A percentile compares a stretch with the other conserved stretches of the same genome.
Evolutionary conservation across 2,797 vertebrate genomes (phyloP).

Genomic region (Diplodus sargus): DNA sequence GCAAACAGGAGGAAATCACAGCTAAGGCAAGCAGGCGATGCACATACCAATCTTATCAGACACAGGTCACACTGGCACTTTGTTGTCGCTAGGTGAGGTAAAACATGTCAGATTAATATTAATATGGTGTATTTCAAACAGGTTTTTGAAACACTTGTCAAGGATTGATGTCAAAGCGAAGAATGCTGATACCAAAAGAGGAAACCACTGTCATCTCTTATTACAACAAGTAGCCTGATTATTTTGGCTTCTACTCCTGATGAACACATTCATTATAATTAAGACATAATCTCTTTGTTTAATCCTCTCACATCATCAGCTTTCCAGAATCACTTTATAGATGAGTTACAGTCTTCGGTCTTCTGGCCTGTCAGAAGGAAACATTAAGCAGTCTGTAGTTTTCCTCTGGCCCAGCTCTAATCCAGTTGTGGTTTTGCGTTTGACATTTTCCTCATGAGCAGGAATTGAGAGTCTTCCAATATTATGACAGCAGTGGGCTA

Average conservation of each 20-base stretch:
- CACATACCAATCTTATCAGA: not conserved
- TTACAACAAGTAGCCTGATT: not conserved
- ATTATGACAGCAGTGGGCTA: constrained; percentile 40
- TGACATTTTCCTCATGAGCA: constrained; percentile 5
- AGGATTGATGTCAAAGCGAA: not conserved
- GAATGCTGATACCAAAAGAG: constrained; percentile 1
- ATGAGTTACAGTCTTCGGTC: not conserved
- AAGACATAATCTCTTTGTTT: not conserved
- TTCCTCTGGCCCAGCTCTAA: constrained; percentile 38
- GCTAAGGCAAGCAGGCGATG: not conserved
- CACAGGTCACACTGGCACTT: not conserved
- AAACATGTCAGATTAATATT: not conserved
- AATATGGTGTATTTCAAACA: not conserved
- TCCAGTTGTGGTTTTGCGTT: constrained; percentile 15
- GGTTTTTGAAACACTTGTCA: not conserved
- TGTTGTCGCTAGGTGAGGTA: not conserved
- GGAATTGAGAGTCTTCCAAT: constrained; percentile 16
- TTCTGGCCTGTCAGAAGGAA: constrained; percentile 22
- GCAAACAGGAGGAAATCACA: not conserved
- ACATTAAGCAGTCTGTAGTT: constrained; percentile 30
- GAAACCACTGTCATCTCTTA: not conserved
- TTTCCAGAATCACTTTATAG: not conserved
- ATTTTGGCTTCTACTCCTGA: not conserved
- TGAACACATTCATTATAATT: not conserved
- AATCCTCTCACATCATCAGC: not conserved